Evolutionary conservation across 2,888 invertebrate species (phyloP).

Genomic region (Catocala sponsa): DNA sequence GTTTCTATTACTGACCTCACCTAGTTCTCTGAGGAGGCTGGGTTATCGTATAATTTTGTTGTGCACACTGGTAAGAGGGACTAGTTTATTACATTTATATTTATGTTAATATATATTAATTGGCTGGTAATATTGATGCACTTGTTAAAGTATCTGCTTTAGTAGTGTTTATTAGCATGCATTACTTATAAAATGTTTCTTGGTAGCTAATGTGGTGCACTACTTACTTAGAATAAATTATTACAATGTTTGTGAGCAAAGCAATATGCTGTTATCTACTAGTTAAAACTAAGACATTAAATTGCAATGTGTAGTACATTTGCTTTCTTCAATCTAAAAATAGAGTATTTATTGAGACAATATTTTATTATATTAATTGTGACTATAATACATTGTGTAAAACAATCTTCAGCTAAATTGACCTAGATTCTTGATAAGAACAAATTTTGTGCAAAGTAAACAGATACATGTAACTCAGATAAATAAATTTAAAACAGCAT

Average conservation of each 20-base stretch:
- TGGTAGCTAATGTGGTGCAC: background rate
- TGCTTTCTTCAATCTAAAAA: background rate
- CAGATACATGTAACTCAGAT: background rate
- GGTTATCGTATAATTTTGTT: constrained; percentile 55
- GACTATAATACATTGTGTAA: background rate
- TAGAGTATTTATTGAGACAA: background rate
- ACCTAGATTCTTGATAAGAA: constrained; percentile 28
- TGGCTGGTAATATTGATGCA: background rate
- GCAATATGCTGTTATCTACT: background rate
- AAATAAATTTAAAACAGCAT: background rate
- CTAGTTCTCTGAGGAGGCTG: constrained; percentile 49
- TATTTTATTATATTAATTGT: background rate
- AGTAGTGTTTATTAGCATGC: too few species aligned
- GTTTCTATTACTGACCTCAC: constrained; percentile 56
- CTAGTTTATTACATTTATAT: constrained; percentile 17
- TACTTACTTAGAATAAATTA: background rate
- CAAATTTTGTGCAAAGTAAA: constrained; percentile 27
- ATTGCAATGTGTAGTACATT: background rate
- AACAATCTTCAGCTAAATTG: constrained; percentile 28
- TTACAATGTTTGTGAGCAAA: background rate
- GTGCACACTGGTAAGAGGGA: constrained; percentile 28
- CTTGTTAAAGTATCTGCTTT: too few species aligned
- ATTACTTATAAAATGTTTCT: background rate
- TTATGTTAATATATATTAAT: background rate
- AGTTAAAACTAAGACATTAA: background rate